Conservation (phyloP, 2,888 invertebrate species). For the Laspeyria flexula region DNA sequence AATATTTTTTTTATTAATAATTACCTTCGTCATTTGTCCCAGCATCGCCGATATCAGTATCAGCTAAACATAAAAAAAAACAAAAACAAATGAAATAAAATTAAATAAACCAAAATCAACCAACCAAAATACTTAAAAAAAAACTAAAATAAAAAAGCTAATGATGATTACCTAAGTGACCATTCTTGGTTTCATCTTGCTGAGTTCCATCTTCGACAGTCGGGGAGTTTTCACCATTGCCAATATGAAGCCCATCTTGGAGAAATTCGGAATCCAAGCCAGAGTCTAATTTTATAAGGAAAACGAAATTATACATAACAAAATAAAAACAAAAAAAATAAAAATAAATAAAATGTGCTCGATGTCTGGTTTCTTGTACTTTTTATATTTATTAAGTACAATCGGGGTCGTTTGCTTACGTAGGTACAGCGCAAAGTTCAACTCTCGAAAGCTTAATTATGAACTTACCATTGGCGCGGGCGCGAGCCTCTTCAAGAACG, state of each 20-base stretch:
- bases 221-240: slow-evolving; percentile 75
- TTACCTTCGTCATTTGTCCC: slow-evolving; percentile 77
- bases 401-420: slow-evolving; percentile 7
- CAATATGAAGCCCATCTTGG: slow-evolving; percentile 83
- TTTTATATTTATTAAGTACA: slow-evolving; percentile 6
- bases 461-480: slow-evolving; percentile 93
- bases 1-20: slow-evolving; percentile 18
- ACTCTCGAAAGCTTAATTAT: neutral
- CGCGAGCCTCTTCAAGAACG: slow-evolving; percentile 95
- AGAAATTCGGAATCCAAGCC: slow-evolving; percentile 88
- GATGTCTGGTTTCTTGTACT: neutral
- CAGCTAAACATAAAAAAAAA: slow-evolving; percentile 64
- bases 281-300: slow-evolving; percentile 82
- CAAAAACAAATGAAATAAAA: slow-evolving; percentile 35
- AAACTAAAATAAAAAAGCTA: slow-evolving; percentile 31
- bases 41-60: slow-evolving; percentile 78
- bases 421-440: neutral
- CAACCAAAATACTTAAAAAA: slow-evolving; percentile 31
- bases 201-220: slow-evolving; percentile 78
- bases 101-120: slow-evolving; percentile 53
- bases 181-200: slow-evolving; percentile 81
- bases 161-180: slow-evolving; percentile 83
- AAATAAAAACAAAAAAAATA: slow-evolving; percentile 5
- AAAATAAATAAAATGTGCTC: neutral
- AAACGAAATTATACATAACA: slow-evolving; percentile 41